Conservation (phyloP, 2,113 vertebrate species). For the Pica pica region DNA sequence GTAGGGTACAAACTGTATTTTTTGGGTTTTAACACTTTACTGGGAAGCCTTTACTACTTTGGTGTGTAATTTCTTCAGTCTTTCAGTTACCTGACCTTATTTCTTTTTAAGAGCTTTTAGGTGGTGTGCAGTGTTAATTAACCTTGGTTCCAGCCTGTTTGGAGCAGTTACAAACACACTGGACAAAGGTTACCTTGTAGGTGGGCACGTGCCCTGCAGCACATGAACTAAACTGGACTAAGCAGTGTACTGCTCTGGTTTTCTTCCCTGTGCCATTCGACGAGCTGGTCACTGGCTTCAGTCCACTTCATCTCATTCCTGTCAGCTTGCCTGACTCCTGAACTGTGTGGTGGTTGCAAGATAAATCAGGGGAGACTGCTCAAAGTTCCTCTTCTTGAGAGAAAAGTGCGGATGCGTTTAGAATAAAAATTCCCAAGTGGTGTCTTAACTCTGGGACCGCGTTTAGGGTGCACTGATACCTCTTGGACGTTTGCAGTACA, state of each 20-base stretch:
- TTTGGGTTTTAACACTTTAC: slow-evolving; percentile 8
- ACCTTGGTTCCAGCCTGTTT: neutral
- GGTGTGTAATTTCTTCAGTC: slow-evolving; percentile 18
- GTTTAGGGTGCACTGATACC: neutral
- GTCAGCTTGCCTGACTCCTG: neutral
- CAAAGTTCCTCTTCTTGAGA: neutral
- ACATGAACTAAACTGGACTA: neutral
- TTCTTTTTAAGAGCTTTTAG: neutral
- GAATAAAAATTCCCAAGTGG: neutral
- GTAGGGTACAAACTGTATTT: slow-evolving; percentile 60
- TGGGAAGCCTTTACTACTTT: slow-evolving; percentile 28
- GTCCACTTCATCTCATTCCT: neutral
- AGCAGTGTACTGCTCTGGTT: neutral
- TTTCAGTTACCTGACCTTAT: neutral
- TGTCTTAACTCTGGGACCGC: neutral
- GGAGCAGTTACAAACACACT: neutral
- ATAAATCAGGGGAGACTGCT: neutral
- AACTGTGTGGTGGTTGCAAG: neutral
- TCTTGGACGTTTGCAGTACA: neutral
- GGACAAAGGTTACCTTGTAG: neutral
- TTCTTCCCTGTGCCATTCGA: neutral
- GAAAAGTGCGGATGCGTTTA: neutral
- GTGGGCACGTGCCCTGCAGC: neutral
- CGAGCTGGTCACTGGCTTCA: neutral
- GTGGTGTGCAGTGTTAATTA: neutral